Base-by-base conservation (phyloP, 1,140 invertebrate species). In the Eulimnadia texana region DNA sequence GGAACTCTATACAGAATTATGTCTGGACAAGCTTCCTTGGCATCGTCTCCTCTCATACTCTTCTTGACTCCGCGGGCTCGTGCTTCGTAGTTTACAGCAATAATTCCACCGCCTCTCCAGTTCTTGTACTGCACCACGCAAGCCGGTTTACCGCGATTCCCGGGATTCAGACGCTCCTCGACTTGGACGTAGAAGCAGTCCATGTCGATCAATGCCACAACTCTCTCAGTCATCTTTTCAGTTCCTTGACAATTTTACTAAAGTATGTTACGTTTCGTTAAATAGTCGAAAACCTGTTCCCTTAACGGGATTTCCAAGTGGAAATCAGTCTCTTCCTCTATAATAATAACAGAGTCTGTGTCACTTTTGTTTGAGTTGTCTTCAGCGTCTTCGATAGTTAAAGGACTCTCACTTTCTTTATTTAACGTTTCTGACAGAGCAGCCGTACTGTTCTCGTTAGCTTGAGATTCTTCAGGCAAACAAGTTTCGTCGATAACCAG, bases 181-280 rank as follows among this genome's bases (percentile, higher is more conserved):
- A 98, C 94, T 79, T 92, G 88, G 68, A 93, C 95, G 73, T 93
- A 98, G 73, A 98, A 98, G 77, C 94, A 98, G 72, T 98, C 95
- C 93, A 98, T 98, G 70, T 98, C 95, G 60, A 98, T 84, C 52
- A 98, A 76, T 3, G 86, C 82, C 20, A 98, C 77, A 33, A 95
- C 81, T 69, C 91, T 66, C 25, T 76, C 72, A 68, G 70, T 73
- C 61, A 64, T 69, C 28, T 50, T 63, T 42, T 55, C 16, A 19
- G 22, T 54, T 54, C n/a, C n/a, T n/a, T n/a, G n/a, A n/a, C n/a
- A n/a, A n/a, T n/a, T n/a, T n/a, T n/a, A n/a, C n/a, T n/a, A n/a
- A n/a, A n/a, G n/a, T n/a, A n/a, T n/a, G n/a, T n/a, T n/a, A n/a
- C n/a, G n/a, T n/a, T n/a, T n/a, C n/a, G n/a, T n/a, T n/a, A n/a